These are phyloP conservation scores for Bufotes viridis DNA, from an alignment of 2,797 vertebrate genomes.

Conservation along the genomic window DNA sequence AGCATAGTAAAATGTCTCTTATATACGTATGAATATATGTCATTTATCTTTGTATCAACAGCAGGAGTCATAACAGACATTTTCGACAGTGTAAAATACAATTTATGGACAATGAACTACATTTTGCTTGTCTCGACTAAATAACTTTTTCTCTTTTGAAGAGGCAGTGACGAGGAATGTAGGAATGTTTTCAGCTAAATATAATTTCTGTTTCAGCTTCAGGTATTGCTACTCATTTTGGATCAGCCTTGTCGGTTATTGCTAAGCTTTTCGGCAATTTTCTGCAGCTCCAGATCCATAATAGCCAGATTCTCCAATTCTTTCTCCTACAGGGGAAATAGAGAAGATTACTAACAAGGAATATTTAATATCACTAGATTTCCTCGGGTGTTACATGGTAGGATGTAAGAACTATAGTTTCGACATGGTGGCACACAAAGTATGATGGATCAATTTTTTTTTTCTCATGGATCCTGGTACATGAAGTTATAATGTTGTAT, in stretches of 20 bases:
- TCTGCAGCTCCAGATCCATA: conserved; percentile 91
- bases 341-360: neutral
- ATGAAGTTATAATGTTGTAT: no score
- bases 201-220: conserved; percentile 49
- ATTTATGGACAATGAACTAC: conserved; percentile 68
- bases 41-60: conserved; percentile 74
- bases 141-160: conserved; percentile 57
- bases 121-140: conserved; percentile 69
- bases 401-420: neutral
- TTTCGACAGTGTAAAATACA: conserved; percentile 69
- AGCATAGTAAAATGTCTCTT: conserved; percentile 72
- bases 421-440: neutral
- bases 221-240: conserved; percentile 5
- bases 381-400: neutral
- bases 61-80: conserved; percentile 77
- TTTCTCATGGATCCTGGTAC: no score
- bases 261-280: conserved; percentile 85
- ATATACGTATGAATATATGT: conserved; percentile 65
- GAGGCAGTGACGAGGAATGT: conserved; percentile 70
- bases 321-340: conserved; percentile 79
- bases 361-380: neutral
- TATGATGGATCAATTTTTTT: neutral
- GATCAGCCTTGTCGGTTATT: conserved; percentile 76
- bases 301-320: conserved; percentile 87
- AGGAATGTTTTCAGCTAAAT: conserved; percentile 49